Evolutionary conservation across 2,113 vertebrate genomes (phyloP), one percentile per base, ranked within the genome.

Genomic region (Choloepus hoffmanni): DNA sequence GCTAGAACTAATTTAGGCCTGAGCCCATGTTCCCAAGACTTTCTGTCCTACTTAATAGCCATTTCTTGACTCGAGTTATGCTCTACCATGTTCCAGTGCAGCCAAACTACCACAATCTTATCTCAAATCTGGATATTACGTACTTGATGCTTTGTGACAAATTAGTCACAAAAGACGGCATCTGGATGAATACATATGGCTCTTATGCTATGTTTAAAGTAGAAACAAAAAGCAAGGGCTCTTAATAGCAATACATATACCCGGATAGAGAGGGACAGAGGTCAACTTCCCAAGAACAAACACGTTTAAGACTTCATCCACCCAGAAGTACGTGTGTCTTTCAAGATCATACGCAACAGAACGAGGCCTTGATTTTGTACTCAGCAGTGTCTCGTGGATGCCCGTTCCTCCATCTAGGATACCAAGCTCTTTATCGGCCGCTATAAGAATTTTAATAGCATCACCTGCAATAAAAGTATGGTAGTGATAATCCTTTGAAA

Each of bases 311-410:
- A 92, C 98, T 63, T 97, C 93, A 95, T 99, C 99, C n/a, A 99
- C 98, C 99, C 99, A 99, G 96, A 99, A 99, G 95, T 98, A 98
- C 65, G 96, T 96, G 53, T 97, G 98, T 40, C 97, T 97, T 28
- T 96, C 94, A 26, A 99, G 63, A 45, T 99, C 99, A 11, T 98
- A 99, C 0, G 98, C 97, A 94, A 99, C 55, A 48, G 98, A 98
- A 0, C 97, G 97, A 8, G 98, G 98, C 2, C 98, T 95, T 0
- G 95, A 98, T 16, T 97, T 96, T 0, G 96, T 89, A 81, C 97
- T 95, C 23, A 98, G 67, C 23, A 99, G 86, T 0, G 96, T 95
- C 14, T 97, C 90, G 95, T 98, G 98, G 40, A 92, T 81, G 86
- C 97, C 98, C 43, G 98, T 98, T 90, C 97, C 98, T 28, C 97